A percentile compares a stretch with the other conserved stretches of the same genome.
These are phyloP conservation scores for Calidris pugnax DNA, from an alignment of 2,113 vertebrate genomes.

Conservation along the genomic window DNA sequence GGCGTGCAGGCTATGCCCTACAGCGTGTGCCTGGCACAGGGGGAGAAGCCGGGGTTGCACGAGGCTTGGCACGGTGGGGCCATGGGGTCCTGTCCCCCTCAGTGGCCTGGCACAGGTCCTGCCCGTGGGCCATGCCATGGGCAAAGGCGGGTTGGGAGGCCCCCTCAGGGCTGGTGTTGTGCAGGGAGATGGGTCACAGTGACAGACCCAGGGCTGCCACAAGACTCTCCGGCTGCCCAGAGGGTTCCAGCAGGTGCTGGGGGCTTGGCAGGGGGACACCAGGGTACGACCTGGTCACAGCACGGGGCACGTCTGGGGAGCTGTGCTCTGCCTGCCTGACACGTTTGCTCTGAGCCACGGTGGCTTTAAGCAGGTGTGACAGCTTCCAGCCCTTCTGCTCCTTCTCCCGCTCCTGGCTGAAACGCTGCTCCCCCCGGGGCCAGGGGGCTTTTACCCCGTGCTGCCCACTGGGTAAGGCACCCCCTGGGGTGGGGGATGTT, in stretches of 20 bases:
- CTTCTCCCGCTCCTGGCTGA: background rate
- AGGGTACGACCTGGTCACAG: background rate
- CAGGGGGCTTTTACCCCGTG: background rate
- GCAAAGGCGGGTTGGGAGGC: background rate
- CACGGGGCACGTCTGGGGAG: background rate
- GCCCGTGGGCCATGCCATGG: fast-evolving
- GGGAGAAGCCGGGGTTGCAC: background rate
- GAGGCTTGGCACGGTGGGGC: background rate
- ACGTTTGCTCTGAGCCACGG: background rate
- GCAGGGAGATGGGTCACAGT: too few species aligned
- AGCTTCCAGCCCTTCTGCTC: constrained; percentile 37
- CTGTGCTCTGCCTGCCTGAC: background rate
- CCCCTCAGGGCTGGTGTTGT: background rate
- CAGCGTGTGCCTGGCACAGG: fast-evolving
- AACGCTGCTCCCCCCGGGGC: background rate
- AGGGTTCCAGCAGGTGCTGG: background rate
- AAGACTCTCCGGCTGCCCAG: too few species aligned
- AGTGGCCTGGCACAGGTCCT: background rate
- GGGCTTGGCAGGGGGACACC: background rate
- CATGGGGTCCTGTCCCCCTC: background rate
- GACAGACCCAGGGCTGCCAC: background rate
- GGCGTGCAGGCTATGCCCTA: fast-evolving
- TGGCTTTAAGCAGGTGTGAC: background rate
- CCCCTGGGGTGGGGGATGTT: too few species aligned
- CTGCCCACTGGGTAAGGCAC: background rate